Evolutionary conservation across 2,888 invertebrate genomes (phyloP).

Genomic region (Tetragonisca angustula): DNA sequence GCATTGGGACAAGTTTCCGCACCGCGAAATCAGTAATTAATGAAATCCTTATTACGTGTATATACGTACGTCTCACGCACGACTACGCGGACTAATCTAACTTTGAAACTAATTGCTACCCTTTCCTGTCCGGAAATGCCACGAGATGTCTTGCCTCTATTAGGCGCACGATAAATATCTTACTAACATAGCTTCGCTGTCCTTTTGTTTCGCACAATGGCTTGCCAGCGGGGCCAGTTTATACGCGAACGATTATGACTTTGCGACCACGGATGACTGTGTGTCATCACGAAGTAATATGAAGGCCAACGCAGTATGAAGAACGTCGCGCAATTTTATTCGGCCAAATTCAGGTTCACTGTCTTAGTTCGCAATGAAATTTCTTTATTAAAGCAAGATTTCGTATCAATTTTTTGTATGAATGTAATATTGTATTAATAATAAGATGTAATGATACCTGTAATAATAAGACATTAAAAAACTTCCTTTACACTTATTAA

Average conservation of each 20-base stretch:
- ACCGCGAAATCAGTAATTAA: constrained; percentile 31
- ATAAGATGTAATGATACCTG: no score
- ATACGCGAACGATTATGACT: neutral
- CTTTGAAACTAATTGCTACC: constrained; percentile 35
- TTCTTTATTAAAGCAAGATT: no score
- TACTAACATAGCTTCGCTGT: neutral
- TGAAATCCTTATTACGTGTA: constrained; percentile 32
- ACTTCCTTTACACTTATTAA: no score
- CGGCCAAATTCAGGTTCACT: neutral
- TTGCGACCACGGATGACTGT: neutral
- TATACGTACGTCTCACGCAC: constrained; percentile 9
- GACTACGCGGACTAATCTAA: constrained; percentile 21
- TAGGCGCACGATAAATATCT: constrained; percentile 19
- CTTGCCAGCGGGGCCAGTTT: neutral
- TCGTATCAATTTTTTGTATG: no score
- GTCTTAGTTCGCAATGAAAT: neutral
- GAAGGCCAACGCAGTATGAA: neutral
- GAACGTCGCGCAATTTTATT: neutral
- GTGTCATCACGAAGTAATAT: neutral
- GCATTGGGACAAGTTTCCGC: constrained; percentile 8
- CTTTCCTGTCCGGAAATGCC: neutral
- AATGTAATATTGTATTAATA: no score
- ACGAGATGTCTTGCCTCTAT: constrained; percentile 17
- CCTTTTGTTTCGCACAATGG: neutral
- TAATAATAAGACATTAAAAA: no score